Evolutionary conservation across 2,113 vertebrate genomes (phyloP).

Genomic region (Aptenodytes forsteri): DNA sequence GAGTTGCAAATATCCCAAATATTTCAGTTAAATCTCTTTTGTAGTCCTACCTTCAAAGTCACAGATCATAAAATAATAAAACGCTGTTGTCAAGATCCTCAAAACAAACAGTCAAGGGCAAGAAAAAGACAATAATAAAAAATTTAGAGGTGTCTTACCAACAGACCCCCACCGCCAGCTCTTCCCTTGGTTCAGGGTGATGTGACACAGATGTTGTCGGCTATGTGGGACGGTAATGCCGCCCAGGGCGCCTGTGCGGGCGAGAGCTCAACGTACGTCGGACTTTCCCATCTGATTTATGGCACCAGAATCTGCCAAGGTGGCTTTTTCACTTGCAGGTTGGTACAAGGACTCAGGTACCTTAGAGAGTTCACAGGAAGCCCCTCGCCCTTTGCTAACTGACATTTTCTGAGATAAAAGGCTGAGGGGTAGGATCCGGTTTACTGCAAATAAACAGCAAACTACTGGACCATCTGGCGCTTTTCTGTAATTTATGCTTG

Average conservation of each 20-base stretch:
- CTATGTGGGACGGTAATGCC: not conserved
- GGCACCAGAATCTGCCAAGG: not conserved
- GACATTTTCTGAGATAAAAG: not conserved
- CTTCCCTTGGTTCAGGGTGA: not conserved
- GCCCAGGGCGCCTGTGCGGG: not conserved
- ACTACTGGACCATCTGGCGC: conserved; percentile 44
- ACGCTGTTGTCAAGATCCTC: not conserved
- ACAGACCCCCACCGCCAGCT: not conserved
- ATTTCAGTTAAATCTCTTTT: conserved; percentile 28
- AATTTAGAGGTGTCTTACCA: not conserved
- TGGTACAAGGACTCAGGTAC: not conserved
- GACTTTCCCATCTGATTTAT: not conserved
- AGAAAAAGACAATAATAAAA: not conserved
- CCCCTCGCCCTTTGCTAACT: not conserved
- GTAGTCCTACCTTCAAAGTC: conserved; percentile 15
- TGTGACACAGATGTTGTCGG: not conserved
- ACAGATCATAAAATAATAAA: not conserved
- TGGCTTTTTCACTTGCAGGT: not conserved
- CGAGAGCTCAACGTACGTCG: not conserved
- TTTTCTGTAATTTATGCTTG: not conserved
- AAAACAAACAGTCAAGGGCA: not conserved
- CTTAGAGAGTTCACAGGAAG: not conserved
- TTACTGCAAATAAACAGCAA: conserved; percentile 28
- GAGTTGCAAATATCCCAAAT: not conserved
- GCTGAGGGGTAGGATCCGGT: not conserved